Percentiles rank a stretch among this genome's conserved stretches.
Evolutionary conservation across 2,113 vertebrate genomes (phyloP).

Genomic region (Charina bottae): DNA sequence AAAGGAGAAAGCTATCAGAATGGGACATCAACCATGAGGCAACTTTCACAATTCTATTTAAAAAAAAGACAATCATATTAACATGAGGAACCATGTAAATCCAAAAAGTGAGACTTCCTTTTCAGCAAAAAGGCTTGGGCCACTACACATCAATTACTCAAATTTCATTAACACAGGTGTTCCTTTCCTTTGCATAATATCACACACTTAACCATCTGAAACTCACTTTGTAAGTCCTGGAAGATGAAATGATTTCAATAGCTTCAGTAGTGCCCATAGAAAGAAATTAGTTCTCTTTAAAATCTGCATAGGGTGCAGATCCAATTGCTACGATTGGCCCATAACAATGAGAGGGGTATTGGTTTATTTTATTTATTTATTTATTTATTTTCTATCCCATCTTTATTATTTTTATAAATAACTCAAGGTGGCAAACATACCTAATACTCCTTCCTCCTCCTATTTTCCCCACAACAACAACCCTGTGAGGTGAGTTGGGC

Average conservation of each 20-base stretch:
- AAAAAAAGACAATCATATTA: neutral
- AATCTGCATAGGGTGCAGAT: rapidly evolving
- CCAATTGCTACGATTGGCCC: rapidly evolving
- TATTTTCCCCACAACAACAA: no score
- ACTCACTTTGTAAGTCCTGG: neutral
- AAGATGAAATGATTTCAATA: conserved; percentile 12
- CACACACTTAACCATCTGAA: neutral
- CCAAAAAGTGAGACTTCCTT: neutral
- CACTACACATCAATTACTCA: neutral
- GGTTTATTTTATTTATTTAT: no score
- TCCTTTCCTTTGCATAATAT: neutral
- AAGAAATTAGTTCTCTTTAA: neutral
- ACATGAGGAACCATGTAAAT: neutral
- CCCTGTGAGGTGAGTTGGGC: no score
- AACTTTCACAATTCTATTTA: neutral
- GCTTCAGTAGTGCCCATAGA: neutral
- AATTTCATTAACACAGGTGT: neutral
- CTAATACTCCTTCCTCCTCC: no score
- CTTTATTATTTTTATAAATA: no score
- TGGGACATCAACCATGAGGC: neutral
- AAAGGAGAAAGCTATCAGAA: neutral
- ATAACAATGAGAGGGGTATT: neutral
- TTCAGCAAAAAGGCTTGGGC: neutral
- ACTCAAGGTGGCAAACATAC: no score
- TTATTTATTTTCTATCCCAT: no score